Base-by-base conservation (phyloP, 2,888 invertebrate genomes). In the Hypsopygia costalis region DNA sequence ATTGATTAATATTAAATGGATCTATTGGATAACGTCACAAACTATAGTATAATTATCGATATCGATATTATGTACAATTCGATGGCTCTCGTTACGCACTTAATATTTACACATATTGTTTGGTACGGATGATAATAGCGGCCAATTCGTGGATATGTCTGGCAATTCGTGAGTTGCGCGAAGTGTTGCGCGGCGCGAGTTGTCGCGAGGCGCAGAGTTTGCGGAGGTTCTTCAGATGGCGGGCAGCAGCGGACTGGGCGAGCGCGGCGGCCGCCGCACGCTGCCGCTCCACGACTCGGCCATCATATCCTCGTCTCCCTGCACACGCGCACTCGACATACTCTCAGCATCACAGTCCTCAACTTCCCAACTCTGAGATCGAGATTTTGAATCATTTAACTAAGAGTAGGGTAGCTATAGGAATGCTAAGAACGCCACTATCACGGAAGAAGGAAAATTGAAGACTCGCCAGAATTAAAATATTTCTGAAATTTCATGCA, bases 231-330 rank as follows among this genome's bases (percentile, higher is more conserved):
- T n/a, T 82, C 77, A 87, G 55, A 81, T 74, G 53, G 75, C 69
- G 57, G 81, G 74, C 73, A 86, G 82, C 63, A 86, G 80, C 61
- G 87, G 87, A 69, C 86, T 85, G 61, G 80, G 80, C 45, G 81
- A 83, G 52, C 81, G 80, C 70, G 76, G 73, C 58, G 61, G 54
- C 45, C 80, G 78, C 58, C 82, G 82, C 68, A 78, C 74, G 69
- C 80, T 75, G 62, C 79, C 75, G 74, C 85, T 77, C 90, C 90
- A 90, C 72, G 82, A 71, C 80, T 88, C 88, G 73, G 82, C 83
- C 89, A 90, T 90, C 90, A 90, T 86, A 90, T 90, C 87, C 90
- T 90, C 90, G 90, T 90, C 89, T 90, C 90, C 90, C 90, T 90
- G 86, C 77, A 87, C 87, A 87, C 81, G 86, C 65, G 83, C 77